Evolutionary conservation across 2,888 invertebrate species (phyloP).

Genomic region (Muschampia plurimacula): DNA sequence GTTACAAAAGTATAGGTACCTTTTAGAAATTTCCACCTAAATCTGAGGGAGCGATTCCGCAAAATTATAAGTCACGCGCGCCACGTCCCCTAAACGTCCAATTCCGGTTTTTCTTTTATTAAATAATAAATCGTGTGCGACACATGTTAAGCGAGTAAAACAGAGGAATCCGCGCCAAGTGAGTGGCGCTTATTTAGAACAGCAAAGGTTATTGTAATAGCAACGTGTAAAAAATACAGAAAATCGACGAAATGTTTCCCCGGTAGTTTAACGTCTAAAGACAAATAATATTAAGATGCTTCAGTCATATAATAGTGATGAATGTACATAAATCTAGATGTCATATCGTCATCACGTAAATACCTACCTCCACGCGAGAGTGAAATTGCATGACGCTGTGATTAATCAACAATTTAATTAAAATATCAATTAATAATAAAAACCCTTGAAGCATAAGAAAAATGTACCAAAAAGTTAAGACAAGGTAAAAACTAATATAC

Average conservation of each 20-base stretch:
- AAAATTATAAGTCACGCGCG: conserved; percentile 25
- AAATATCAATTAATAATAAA: too few species aligned
- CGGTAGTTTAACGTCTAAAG: neutral
- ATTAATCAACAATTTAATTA: too few species aligned
- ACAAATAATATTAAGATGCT: too few species aligned
- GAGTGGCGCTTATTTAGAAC: conserved; percentile 32
- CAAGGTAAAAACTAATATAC: too few species aligned
- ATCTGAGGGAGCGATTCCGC: conserved; percentile 12
- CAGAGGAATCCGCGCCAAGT: conserved; percentile 40
- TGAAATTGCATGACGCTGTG: too few species aligned
- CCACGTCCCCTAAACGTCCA: conserved; percentile 36
- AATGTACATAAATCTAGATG: too few species aligned
- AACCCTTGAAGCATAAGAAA: too few species aligned
- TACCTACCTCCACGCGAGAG: too few species aligned
- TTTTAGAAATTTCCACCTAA: neutral
- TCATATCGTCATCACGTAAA: too few species aligned
- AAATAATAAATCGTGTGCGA: conserved; percentile 52
- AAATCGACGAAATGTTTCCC: neutral
- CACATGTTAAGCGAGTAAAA: conserved; percentile 50
- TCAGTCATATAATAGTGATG: too few species aligned
- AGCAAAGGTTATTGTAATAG: conserved; percentile 9
- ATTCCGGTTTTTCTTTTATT: conserved; percentile 49
- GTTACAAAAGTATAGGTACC: neutral
- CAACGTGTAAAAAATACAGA: conserved; percentile 19
- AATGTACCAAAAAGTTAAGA: too few species aligned